A percentile compares a stretch with the other conserved stretches of the same genome.
Conservation (phyloP, 2,113 vertebrate genomes). For the Castor canadensis region DNA sequence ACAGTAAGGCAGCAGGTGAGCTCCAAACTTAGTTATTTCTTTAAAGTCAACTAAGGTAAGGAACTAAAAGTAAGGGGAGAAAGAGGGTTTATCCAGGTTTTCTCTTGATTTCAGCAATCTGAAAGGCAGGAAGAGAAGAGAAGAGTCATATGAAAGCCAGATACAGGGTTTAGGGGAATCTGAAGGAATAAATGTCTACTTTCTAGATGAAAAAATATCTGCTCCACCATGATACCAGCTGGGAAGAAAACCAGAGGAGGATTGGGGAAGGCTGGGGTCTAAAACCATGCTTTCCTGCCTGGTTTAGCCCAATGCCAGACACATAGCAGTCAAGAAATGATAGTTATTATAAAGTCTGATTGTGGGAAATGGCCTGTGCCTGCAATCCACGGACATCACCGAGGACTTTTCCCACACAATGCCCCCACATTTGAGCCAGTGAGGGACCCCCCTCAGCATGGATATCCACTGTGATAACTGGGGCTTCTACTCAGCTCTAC, state of each 20-base stretch:
- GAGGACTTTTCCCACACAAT: accelerated
- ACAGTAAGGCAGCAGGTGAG: neutral
- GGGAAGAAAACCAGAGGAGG: neutral
- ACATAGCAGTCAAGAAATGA: accelerated
- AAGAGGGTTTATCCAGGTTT: too few species aligned
- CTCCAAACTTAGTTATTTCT: neutral
- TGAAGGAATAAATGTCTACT: neutral
- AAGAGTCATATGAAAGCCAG: neutral
- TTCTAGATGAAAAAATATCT: neutral
- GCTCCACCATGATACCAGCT: neutral
- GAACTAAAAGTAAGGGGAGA: too few species aligned
- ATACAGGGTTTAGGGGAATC: neutral
- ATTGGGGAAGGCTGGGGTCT: too few species aligned
- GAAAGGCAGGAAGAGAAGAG: neutral
- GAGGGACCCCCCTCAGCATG: neutral
- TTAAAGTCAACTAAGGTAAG: neutral
- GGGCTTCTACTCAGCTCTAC: neutral
- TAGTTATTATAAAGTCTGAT: accelerated
- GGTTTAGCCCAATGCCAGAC: too few species aligned
- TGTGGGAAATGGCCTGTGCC: neutral
- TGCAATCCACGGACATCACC: neutral
- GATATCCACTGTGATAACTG: too few species aligned
- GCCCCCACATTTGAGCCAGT: accelerated
- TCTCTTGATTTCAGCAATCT: neutral
- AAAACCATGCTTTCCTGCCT: neutral